Conservation (phyloP, 2,113 vertebrate genomes). For the Trinectes maculatus region DNA sequence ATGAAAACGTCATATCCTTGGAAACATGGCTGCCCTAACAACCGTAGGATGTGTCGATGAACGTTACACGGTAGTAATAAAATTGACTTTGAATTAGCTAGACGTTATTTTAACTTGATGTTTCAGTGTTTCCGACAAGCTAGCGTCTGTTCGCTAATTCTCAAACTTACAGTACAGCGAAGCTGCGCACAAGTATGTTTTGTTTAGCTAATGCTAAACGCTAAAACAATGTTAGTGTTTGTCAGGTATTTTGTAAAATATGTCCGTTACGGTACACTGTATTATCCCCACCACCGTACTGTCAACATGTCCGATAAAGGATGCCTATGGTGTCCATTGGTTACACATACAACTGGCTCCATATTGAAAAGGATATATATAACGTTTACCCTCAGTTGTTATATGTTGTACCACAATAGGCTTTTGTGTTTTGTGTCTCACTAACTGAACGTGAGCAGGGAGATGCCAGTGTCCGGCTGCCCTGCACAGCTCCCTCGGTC, state of each 20-base stretch:
- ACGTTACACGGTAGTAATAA: conserved; percentile 27
- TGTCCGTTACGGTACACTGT: not conserved
- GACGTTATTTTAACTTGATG: not conserved
- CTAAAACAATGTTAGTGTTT: not conserved
- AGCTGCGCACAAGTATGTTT: too few relatives aligned
- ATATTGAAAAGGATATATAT: not conserved
- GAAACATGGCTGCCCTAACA: conserved; percentile 76
- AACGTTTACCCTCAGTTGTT: too few relatives aligned
- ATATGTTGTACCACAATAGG: not conserved
- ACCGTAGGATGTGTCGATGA: conserved; percentile 34
- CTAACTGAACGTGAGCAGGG: conserved; percentile 24
- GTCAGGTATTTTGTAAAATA: not conserved
- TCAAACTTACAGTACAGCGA: too few relatives aligned
- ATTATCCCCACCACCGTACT: too few relatives aligned
- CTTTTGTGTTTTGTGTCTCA: conserved; percentile 2
- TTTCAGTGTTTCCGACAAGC: not conserved
- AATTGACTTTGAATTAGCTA: too few relatives aligned
- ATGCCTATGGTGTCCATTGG: not conserved
- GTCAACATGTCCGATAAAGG: conserved; percentile 12
- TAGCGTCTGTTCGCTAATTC: not conserved
- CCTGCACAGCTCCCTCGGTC: conserved; percentile 16
- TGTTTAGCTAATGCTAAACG: too few relatives aligned
- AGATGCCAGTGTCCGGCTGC: conserved; percentile 7
- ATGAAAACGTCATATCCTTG: too few relatives aligned
- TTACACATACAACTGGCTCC: too few relatives aligned